phyloP scores from a whole-genome alignment of 2,113 vertebrate species.

The Pelmatolapia mariae region DNA sequence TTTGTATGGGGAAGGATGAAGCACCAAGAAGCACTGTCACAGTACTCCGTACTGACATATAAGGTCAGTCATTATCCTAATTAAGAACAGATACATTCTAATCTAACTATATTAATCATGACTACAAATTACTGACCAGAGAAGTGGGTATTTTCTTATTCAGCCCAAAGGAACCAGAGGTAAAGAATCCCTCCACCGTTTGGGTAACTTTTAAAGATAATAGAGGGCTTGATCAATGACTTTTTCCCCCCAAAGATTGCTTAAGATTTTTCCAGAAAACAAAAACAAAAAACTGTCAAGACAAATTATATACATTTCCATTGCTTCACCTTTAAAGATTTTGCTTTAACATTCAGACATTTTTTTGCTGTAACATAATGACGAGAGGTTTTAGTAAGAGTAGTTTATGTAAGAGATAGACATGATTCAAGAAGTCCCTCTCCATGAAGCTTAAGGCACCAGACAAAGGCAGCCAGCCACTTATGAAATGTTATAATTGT shows the following conservation, averaged over 20 bases:
- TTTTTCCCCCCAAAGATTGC: fast-evolving
- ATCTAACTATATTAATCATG: background rate
- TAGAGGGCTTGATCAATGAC: background rate
- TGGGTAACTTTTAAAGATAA: background rate
- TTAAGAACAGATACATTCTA: background rate
- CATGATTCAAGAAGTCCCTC: constrained; percentile 1
- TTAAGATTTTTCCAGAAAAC: background rate
- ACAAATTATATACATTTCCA: background rate
- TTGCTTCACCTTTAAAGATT: background rate
- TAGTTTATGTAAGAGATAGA: constrained; percentile 39
- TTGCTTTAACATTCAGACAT: background rate
- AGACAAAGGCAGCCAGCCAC: constrained; percentile 9
- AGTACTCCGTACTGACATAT: background rate
- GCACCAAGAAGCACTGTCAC: background rate
- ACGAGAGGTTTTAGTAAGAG: background rate
- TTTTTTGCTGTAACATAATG: background rate
- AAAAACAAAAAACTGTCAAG: background rate
- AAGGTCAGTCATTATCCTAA: background rate
- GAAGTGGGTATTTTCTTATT: background rate
- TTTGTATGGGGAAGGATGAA: background rate
- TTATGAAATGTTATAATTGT: background rate
- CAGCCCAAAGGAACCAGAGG: background rate
- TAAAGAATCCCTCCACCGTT: background rate
- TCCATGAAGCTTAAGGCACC: background rate
- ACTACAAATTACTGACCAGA: background rate